These are phyloP conservation scores for Liparis tanakae DNA, from an alignment of 2,797 vertebrate genomes.

Conservation along the genomic window DNA sequence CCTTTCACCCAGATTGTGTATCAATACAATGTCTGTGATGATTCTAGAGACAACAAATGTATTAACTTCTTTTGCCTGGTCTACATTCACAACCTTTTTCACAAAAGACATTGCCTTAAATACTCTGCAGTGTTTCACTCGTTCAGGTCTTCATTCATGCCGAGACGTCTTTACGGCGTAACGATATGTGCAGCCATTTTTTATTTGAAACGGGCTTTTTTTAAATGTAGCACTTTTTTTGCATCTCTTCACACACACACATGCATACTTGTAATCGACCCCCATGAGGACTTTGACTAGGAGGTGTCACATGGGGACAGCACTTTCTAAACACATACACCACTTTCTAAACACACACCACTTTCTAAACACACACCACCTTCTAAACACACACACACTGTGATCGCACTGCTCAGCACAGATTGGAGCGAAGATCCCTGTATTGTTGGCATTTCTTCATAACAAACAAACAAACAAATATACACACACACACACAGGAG, in stretches of 20 bases:
- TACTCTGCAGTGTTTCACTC: too few relatives aligned
- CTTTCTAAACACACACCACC: too few relatives aligned
- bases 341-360: too few relatives aligned
- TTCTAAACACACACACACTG: background rate
- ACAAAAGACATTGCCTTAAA: too few relatives aligned
- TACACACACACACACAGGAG: conserved; percentile 6
- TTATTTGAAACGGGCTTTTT: too few relatives aligned
- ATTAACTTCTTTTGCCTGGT: too few relatives aligned
- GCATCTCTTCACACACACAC: background rate
- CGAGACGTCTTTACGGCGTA: background rate
- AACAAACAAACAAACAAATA: conserved; percentile 16
- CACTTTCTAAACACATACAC: too few relatives aligned
- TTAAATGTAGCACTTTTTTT: background rate
- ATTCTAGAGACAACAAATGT: background rate
- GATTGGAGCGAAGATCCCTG: conserved; percentile 78
- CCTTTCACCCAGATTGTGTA: background rate
- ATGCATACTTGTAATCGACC: too few relatives aligned
- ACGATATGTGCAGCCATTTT: background rate
- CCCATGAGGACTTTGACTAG: too few relatives aligned
- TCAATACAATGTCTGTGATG: background rate
- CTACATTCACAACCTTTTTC: too few relatives aligned
- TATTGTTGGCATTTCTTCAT: conserved; percentile 57
- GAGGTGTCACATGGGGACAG: too few relatives aligned
- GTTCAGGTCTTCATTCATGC: background rate
- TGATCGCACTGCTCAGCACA: conserved; percentile 25